Evolutionary conservation across 1,140 invertebrate species (phyloP), one percentile per base, ranked within the genome.

Genomic region (Apolygus lucorum): DNA sequence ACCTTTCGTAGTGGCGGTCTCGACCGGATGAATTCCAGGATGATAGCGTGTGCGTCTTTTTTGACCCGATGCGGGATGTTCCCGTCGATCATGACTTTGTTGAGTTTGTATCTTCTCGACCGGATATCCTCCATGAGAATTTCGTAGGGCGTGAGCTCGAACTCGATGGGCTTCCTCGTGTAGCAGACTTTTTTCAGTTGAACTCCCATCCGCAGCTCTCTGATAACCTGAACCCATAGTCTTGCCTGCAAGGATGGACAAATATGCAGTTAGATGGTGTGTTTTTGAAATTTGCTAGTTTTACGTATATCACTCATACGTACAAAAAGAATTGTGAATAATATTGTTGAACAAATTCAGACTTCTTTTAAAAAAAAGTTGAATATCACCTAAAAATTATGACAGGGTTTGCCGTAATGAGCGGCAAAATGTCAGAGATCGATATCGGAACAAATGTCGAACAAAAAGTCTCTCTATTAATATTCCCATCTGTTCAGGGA

Each of bases 121-220:
- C 93, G 82, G 73, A 98, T 98, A 77, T 98, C 95, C 76, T 98
- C 93, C 89, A 98, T 95, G 14, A 98, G 83, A 76, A 96, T 96
- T 82, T 98, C 95, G 78, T 96, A 97, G 4, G 95, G 95, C n/a
- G 95, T 98, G 71, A 97, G 79, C 79, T 96, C 93, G 79, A 90
- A 98, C 80, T 97, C 94, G 68, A 91, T 85, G 54, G 87, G 83
- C 49, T 85, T 85, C 73, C 85, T 80, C 75, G 83, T 84, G 78
- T 86, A 82, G 78, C 87, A 83, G 1, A 95, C 91, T 79, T 96
- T 96, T 81, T 96, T 97, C 76, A 98, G 82, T 79, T 95, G 90
- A 0, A 98, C 93, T 13, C 95, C 93, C 77, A 84, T 81, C 13
- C 88, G 77, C 21, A 93, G 80, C 77, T 97, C 91, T 62, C 88